Evolutionary conservation across 2,888 invertebrate genomes (phyloP).

Genomic region (Gymnocheta viridis): DNA sequence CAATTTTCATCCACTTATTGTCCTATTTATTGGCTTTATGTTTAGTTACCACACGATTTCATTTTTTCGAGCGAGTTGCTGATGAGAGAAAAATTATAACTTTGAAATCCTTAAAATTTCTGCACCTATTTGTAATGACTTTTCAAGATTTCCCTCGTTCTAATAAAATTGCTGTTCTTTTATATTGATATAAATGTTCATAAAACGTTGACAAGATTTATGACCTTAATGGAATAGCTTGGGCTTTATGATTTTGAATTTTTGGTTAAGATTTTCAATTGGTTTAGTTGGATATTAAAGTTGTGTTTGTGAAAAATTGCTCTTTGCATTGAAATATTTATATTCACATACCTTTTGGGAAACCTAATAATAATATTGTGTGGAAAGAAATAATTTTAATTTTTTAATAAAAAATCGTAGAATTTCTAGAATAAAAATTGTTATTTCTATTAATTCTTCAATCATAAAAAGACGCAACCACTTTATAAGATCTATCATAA

Average conservation of each 20-base stretch:
- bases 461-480: not conserved
- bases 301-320: not conserved
- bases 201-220: conserved; percentile 43
- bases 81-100: too few species aligned
- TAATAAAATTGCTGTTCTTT: not conserved
- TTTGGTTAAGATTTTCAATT: not conserved
- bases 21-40: too few species aligned
- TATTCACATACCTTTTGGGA: too few species aligned
- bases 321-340: not conserved
- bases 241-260: not conserved
- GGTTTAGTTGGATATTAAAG: not conserved
- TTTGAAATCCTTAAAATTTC: too few species aligned
- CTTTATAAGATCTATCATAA: conserved; percentile 33
- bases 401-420: not conserved
- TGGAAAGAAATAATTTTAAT: not conserved
- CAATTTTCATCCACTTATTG: too few species aligned
- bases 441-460: not conserved
- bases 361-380: too few species aligned
- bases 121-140: too few species aligned
- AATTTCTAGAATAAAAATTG: not conserved
- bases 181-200: conserved; percentile 2
- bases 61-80: too few species aligned
- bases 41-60: too few species aligned
- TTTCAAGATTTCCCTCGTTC: not conserved
- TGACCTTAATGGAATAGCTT: not conserved